Evolutionary conservation across 2,113 vertebrate species (phyloP).

Genomic region (Eudyptes chrysolophus): DNA sequence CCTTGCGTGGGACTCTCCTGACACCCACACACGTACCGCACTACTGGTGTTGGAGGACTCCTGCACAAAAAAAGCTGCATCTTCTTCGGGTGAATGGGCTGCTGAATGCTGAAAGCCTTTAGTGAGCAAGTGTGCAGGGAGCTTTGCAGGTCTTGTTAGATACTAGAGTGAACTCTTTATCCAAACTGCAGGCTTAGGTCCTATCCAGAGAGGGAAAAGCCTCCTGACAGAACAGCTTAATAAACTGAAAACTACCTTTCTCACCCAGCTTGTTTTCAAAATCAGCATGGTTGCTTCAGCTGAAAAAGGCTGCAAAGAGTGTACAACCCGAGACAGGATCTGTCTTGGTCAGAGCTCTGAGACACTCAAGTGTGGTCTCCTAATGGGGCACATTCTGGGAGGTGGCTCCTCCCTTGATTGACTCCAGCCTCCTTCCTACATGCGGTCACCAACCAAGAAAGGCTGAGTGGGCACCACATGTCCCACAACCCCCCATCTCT

Average conservation of each 20-base stretch:
- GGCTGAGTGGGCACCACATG: accelerated
- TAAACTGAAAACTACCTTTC: not conserved
- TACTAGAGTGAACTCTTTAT: not conserved
- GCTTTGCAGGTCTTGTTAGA: not conserved
- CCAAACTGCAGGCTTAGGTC: not conserved
- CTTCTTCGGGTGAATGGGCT: not conserved
- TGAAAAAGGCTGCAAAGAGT: not conserved
- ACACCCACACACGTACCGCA: accelerated
- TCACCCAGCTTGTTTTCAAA: not conserved
- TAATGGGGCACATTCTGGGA: not conserved
- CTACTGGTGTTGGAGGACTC: not conserved
- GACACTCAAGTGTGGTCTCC: not conserved
- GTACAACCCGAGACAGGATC: not conserved
- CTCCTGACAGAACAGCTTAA: not conserved
- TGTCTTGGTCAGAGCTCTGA: not conserved
- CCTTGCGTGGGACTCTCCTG: not conserved
- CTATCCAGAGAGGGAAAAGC: not conserved
- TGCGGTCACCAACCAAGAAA: not conserved
- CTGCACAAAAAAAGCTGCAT: not conserved
- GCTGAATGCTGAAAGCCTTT: not conserved
- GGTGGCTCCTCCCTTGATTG: not conserved
- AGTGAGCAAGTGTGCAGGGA: not conserved
- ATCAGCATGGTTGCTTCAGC: not conserved
- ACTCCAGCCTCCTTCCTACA: not conserved
- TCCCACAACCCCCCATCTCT: not conserved